Evolutionary conservation across 2,113 vertebrate species (phyloP).

Genomic region (Eclectus roratus): DNA sequence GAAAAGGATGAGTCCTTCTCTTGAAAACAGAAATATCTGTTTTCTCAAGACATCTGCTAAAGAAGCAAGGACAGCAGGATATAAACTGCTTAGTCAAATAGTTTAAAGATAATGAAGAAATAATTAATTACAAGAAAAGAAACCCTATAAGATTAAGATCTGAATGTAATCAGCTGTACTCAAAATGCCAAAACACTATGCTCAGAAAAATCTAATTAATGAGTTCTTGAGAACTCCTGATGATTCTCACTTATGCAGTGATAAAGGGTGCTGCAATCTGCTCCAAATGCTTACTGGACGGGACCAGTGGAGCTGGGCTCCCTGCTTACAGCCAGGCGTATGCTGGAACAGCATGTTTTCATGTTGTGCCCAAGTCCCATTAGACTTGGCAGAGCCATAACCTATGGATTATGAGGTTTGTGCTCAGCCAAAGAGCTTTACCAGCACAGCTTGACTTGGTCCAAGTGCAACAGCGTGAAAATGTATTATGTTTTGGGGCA

Average conservation of each 20-base stretch:
- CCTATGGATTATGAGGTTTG: neutral
- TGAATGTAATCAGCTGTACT: constrained; percentile 71
- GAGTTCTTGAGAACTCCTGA: constrained; percentile 55
- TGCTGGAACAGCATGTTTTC: constrained; percentile 1
- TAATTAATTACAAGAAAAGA: constrained; percentile 66
- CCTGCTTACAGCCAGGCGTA: constrained; percentile 16
- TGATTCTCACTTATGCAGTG: constrained; percentile 36
- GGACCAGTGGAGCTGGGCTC: neutral
- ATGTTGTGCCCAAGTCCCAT: constrained; percentile 47
- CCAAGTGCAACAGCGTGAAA: constrained; percentile 38
- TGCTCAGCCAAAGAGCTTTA: constrained; percentile 14
- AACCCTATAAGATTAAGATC: constrained; percentile 50
- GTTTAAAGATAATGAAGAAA: constrained; percentile 71
- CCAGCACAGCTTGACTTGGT: constrained; percentile 29
- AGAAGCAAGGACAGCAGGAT: constrained; percentile 35
- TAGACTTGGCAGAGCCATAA: constrained; percentile 22
- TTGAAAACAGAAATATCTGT: constrained; percentile 68
- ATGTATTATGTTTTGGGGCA: constrained; percentile 1
- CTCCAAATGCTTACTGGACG: constrained; percentile 32
- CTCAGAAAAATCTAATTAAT: constrained; percentile 69
- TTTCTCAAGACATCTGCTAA: constrained; percentile 68
- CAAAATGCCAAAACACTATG: constrained; percentile 59
- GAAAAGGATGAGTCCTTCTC: constrained; percentile 12
- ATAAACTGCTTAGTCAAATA: constrained; percentile 66
- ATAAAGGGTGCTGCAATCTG: constrained; percentile 53